phyloP scores from a whole-genome alignment of 92 coral and sea anemone genomes.

The Muricea muricata region DNA sequence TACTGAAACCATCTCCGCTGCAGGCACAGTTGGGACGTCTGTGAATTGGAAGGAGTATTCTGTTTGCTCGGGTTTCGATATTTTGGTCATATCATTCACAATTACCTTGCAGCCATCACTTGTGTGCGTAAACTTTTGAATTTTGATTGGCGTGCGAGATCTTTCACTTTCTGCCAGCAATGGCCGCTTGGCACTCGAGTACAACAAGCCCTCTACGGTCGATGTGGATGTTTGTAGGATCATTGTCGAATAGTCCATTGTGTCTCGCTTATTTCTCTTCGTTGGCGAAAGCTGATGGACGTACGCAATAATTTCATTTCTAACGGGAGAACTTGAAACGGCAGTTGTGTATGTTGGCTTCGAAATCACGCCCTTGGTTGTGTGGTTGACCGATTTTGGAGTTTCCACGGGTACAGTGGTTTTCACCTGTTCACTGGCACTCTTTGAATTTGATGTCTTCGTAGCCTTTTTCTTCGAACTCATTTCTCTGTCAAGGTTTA shows the following conservation, averaged over 20 bases:
- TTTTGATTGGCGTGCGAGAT: conserved; percentile 23
- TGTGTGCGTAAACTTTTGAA: conserved; percentile 47
- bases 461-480: not conserved
- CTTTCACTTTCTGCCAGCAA: conserved; percentile 22
- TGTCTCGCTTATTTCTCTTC: conserved; percentile 23
- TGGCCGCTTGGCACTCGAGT: conserved; percentile 28
- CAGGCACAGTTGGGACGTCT: conserved; percentile 28
- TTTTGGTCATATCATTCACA: conserved; percentile 56
- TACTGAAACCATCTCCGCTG: not conserved
- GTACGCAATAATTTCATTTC: conserved; percentile 18
- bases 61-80: conserved; percentile 43
- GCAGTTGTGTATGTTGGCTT: not conserved
- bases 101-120: conserved; percentile 57
- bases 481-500: conserved; percentile 1
- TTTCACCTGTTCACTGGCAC: not conserved
- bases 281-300: conserved; percentile 41
- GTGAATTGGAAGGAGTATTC: conserved; percentile 62
- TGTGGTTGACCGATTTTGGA: not conserved
- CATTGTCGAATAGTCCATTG: conserved; percentile 25
- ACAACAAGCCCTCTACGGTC: conserved; percentile 34
- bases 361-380: not conserved
- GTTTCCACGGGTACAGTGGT: not conserved
- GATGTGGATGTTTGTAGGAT: conserved; percentile 21
- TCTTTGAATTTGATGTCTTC: not conserved
- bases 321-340: not conserved